Evolutionary conservation across 2,113 vertebrate species (phyloP).

Genomic region (Crotalus helleri): DNA sequence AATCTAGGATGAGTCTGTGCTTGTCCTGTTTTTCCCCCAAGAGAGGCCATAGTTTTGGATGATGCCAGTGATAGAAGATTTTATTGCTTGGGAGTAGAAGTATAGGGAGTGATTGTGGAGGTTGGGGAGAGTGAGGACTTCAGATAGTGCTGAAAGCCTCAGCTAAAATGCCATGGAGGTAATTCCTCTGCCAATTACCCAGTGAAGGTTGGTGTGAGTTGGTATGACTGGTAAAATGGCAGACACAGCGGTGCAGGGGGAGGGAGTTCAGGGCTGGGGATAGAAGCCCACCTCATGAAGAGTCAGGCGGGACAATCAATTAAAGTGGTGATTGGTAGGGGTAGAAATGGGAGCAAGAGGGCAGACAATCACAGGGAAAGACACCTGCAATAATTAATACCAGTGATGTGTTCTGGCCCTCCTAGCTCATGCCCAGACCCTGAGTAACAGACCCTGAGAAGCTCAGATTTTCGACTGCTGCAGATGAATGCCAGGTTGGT

Average conservation of each 20-base stretch:
- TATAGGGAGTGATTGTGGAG: not conserved
- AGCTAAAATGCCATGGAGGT: not conserved
- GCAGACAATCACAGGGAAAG: not conserved
- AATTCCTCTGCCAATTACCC: not conserved
- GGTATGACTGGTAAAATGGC: not conserved
- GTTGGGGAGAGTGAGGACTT: not conserved
- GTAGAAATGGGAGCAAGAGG: not conserved
- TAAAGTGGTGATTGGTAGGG: not conserved
- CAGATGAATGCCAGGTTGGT: not conserved
- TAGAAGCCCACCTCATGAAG: not conserved
- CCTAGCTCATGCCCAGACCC: too few species aligned
- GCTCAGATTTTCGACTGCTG: not conserved
- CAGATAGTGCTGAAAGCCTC: not conserved
- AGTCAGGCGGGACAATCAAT: not conserved
- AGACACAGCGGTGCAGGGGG: not conserved
- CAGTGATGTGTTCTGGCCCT: too few species aligned
- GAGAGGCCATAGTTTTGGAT: not conserved
- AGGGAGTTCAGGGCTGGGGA: not conserved
- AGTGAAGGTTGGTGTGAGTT: not conserved
- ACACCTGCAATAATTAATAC: not conserved
- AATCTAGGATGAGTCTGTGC: not conserved
- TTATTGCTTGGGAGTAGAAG: not conserved
- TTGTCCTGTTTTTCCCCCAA: not conserved
- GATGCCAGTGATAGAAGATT: not conserved
- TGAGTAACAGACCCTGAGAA: not conserved